Conservation (phyloP, 92 coral and sea anemone species). For the Heteractis magnifica region DNA sequence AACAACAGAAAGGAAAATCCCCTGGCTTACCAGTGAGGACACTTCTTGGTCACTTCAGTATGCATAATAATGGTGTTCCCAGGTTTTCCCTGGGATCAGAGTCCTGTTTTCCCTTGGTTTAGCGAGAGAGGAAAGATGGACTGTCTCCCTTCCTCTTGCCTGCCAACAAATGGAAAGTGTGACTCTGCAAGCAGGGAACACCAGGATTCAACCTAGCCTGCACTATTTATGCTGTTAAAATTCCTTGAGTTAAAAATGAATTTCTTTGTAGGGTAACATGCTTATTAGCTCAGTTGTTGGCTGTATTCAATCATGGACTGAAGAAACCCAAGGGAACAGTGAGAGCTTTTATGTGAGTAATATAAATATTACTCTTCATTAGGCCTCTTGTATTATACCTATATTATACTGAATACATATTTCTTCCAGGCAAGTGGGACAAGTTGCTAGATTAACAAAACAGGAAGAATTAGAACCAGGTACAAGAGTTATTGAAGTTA, state of each 20-base stretch:
- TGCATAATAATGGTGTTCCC: too few species aligned
- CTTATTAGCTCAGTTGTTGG: constrained; percentile 75
- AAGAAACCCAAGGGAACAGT: constrained; percentile 70
- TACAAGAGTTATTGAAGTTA: neutral
- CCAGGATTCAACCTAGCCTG: too few species aligned
- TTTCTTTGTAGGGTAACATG: constrained; percentile 75
- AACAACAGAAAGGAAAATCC: too few species aligned
- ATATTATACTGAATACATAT: neutral
- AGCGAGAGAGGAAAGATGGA: too few species aligned
- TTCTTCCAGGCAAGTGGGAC: constrained; percentile 83
- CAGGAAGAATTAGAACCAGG: constrained; percentile 80
- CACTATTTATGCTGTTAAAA: neutral
- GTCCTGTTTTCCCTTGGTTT: too few species aligned
- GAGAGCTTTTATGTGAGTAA: constrained; percentile 80
- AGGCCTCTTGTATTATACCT: neutral
- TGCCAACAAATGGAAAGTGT: too few species aligned
- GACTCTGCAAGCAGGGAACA: too few species aligned
- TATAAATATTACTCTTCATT: neutral
- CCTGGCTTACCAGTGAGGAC: too few species aligned
- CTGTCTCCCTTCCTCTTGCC: too few species aligned
- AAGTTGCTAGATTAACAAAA: constrained; percentile 81
- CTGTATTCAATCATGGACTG: constrained; percentile 86
- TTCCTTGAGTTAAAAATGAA: neutral
- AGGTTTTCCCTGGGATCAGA: too few species aligned
- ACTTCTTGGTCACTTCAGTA: too few species aligned